Conservation (phyloP, 2,888 invertebrate species). For the Tetrapedia diversipes region DNA sequence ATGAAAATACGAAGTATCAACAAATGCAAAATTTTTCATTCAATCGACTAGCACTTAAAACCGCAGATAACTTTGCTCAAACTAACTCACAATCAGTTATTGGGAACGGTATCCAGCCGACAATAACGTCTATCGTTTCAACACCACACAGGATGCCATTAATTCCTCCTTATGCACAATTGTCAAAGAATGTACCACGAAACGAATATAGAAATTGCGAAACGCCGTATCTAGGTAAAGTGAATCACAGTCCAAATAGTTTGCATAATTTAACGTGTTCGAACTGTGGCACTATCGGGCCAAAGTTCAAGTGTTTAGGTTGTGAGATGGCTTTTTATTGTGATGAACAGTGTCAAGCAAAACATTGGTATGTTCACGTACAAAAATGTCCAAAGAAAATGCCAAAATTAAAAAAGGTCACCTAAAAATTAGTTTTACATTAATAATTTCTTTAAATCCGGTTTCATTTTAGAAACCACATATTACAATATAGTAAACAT, state of each 20-base stretch:
- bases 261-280: conserved; percentile 70
- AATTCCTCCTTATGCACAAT: conserved; percentile 3
- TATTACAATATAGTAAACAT: no score
- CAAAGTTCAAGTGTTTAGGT: conserved; percentile 78
- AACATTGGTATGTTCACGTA: conserved; percentile 78
- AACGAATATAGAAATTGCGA: conserved; percentile 65
- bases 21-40: conserved; percentile 56
- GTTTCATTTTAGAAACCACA: no score
- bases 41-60: conserved; percentile 47
- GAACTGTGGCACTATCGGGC: conserved; percentile 71
- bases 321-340: conserved; percentile 78
- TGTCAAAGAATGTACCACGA: neutral
- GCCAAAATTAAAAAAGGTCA: conserved; percentile 79
- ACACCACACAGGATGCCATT: conserved; percentile 23
- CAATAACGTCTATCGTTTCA: conserved; percentile 12
- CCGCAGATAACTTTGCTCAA: conserved; percentile 40
- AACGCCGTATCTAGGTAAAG: conserved; percentile 75
- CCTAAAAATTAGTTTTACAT: conserved; percentile 7
- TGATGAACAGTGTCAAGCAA: conserved; percentile 76
- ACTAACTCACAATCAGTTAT: conserved; percentile 19
- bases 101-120: conserved; percentile 9
- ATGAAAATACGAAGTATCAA: conserved; percentile 39
- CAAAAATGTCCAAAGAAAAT: conserved; percentile 77
- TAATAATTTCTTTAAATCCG: neutral
- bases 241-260: conserved; percentile 64